Conservation (phyloP, 2,797 vertebrate genomes). For the Echiichthys vipera region DNA sequence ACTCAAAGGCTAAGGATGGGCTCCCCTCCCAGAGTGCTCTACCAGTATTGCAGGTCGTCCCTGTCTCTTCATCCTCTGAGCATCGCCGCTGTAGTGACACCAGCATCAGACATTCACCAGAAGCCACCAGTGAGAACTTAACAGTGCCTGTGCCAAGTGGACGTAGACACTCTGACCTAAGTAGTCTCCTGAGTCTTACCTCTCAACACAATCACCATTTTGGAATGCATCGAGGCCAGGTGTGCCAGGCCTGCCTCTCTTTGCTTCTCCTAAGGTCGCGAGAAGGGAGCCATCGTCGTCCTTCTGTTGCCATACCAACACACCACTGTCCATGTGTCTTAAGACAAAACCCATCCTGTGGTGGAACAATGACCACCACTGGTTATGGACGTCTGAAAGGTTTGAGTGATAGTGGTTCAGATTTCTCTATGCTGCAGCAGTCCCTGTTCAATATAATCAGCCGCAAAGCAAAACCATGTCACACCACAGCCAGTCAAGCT, state of each 20-base stretch:
- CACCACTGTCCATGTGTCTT: conserved; percentile 57
- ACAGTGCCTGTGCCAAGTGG: conserved; percentile 28
- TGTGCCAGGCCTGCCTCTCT: conserved; percentile 76
- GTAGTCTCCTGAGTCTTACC: conserved; percentile 64
- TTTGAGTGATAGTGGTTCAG: conserved; percentile 71
- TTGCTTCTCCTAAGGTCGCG: conserved; percentile 64
- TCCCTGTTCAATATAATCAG: conserved; percentile 84
- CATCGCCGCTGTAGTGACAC: conserved; percentile 79
- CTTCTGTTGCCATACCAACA: conserved; percentile 31
- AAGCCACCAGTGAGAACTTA: conserved; percentile 28
- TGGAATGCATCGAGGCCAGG: conserved; percentile 36
- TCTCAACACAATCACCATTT: conserved; percentile 62
- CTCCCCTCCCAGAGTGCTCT: conserved; percentile 29
- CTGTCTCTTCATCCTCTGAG: conserved; percentile 49
- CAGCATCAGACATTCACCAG: conserved; percentile 34
- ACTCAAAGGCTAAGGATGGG: conserved; percentile 43
- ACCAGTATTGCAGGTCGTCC: conserved; percentile 44
- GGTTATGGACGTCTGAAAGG: conserved; percentile 54
- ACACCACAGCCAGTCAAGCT: conserved; percentile 42
- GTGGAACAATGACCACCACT: conserved; percentile 22
- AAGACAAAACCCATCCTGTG: conserved; percentile 31
- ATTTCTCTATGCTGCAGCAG: conserved; percentile 82
- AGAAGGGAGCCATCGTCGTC: conserved; percentile 19
- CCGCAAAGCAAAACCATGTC: conserved; percentile 67
- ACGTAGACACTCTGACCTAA: conserved; percentile 82